phyloP scores from a whole-genome alignment of 2,113 vertebrate genomes.

The Carassius auratus region DNA sequence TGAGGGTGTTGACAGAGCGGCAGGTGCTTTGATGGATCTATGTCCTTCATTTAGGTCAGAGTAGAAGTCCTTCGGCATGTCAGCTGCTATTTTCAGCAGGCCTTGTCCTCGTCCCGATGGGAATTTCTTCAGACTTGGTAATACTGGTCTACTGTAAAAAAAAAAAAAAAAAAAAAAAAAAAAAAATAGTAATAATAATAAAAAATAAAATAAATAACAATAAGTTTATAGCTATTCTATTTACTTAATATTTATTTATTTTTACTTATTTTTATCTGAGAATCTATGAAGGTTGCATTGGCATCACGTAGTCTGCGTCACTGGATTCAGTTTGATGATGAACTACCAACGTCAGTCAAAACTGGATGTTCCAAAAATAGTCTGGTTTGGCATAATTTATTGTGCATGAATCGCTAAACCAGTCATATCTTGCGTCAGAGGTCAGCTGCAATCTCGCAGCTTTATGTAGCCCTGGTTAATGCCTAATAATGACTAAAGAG shows the following conservation, averaged over 20 bases:
- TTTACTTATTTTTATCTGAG: background rate
- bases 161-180: background rate
- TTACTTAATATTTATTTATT: background rate
- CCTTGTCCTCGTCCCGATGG: background rate
- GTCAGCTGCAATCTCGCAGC: slow-evolving; percentile 10
- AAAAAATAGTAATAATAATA: too few species aligned
- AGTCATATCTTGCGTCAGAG: slow-evolving; percentile 15
- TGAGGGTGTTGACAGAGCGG: slow-evolving; percentile 33
- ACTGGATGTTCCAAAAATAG: slow-evolving; percentile 22
- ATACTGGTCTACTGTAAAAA: background rate
- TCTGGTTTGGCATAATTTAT: background rate
- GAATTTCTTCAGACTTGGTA: slow-evolving; percentile 42
- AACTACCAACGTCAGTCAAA: background rate
- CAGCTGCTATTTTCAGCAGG: slow-evolving; percentile 39
- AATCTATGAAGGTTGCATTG: background rate
- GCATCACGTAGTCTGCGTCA: background rate
- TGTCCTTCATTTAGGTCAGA: slow-evolving; percentile 50
- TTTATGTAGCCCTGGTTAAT: slow-evolving; percentile 21
- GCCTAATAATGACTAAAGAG: slow-evolving; percentile 2
- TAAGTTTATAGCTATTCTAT: background rate
- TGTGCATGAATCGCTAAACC: slow-evolving; percentile 6
- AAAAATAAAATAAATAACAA: too few species aligned
- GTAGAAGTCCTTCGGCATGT: slow-evolving; percentile 13
- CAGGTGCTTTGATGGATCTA: slow-evolving; percentile 46
- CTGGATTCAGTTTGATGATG: background rate